Conservation (phyloP, 1,140 invertebrate genomes). For the Chionoecetes opilio region DNA sequence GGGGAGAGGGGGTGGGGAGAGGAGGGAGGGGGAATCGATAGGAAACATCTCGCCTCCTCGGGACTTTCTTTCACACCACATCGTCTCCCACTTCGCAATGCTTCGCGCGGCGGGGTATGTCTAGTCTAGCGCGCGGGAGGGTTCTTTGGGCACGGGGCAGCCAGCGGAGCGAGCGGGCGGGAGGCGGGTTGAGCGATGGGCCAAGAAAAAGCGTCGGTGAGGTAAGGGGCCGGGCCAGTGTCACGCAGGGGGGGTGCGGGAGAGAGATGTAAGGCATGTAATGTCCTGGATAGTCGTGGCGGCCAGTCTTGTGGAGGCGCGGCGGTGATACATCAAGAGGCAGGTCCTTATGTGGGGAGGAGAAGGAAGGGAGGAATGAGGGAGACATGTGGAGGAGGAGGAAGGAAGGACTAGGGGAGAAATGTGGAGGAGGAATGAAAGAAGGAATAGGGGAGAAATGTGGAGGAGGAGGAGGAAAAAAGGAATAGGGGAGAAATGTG, state of each 20-base stretch:
- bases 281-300: slow-evolving; percentile 52
- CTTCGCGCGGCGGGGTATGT: slow-evolving; percentile 40
- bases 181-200: neutral
- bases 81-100: neutral
- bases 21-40: slow-evolving; percentile 76
- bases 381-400: neutral
- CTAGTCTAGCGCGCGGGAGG: too few species aligned
- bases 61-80: slow-evolving; percentile 5
- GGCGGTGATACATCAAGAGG: slow-evolving; percentile 21
- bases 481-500: neutral
- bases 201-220: too few species aligned
- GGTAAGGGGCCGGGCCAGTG: neutral
- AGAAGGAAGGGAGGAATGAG: neutral
- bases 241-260: neutral
- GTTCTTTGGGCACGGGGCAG: neutral
- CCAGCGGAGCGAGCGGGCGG: neutral
- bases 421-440: neutral
- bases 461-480: neutral
- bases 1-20: too few species aligned
- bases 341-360: neutral
- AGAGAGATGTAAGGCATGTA: slow-evolving; percentile 68
- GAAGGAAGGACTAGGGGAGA: neutral
- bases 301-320: too few species aligned
- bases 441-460: neutral
- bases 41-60: slow-evolving; percentile 44